phyloP scores from a whole-genome alignment of 2,113 vertebrate species.

The Nesoenas mayeri region DNA sequence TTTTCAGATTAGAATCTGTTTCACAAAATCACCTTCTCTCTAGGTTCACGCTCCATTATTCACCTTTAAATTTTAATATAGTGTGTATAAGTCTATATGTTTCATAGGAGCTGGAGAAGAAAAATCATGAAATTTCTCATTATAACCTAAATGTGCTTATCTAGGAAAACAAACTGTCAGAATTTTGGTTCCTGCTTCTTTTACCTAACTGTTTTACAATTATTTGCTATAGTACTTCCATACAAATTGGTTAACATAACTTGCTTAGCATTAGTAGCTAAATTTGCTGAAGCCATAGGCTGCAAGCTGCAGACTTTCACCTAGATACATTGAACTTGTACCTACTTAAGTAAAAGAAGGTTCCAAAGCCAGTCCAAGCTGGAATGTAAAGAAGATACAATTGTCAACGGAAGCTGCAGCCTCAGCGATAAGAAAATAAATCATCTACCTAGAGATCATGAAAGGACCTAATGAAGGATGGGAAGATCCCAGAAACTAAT shows the following conservation, averaged over 20 bases:
- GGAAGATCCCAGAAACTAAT: background rate
- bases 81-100: background rate
- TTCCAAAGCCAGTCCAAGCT: background rate
- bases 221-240: background rate
- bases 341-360: background rate
- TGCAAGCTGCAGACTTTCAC: background rate
- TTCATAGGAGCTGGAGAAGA: background rate
- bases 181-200: background rate
- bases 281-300: background rate
- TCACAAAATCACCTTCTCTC: background rate
- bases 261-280: background rate
- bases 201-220: background rate
- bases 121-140: background rate
- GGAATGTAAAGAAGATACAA: background rate
- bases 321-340: background rate
- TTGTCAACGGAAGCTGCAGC: background rate
- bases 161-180: background rate
- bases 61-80: background rate
- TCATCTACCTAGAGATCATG: fast-evolving
- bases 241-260: background rate
- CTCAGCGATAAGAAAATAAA: background rate
- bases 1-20: background rate
- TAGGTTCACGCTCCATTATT: background rate
- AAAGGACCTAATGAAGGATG: background rate
- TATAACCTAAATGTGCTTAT: background rate